Evolutionary conservation across 1,140 invertebrate species (phyloP).

Genomic region (Drosophila mojavensis): DNA sequence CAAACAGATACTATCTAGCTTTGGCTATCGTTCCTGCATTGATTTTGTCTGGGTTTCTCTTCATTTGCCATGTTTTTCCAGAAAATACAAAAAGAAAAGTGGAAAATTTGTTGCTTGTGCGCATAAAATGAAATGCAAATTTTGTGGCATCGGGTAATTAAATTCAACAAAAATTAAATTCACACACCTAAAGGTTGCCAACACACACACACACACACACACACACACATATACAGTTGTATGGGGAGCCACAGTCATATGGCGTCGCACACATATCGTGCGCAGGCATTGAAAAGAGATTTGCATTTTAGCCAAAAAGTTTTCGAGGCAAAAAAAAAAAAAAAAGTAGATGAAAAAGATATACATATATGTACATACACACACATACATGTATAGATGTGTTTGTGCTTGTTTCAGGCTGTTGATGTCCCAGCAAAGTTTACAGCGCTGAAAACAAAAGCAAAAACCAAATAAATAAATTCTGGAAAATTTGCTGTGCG

Average conservation of each 20-base stretch:
- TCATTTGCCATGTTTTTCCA: not conserved
- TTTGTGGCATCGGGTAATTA: constrained; percentile 46
- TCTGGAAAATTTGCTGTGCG: constrained; percentile 22
- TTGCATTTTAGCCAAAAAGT: constrained; percentile 43
- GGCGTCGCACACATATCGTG: constrained; percentile 7
- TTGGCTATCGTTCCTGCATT: not conserved
- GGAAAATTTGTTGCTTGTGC: constrained; percentile 24
- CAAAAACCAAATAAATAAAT: constrained; percentile 24
- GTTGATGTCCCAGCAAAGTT: constrained; percentile 37
- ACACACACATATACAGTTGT: not conserved
- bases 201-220: constrained; percentile 14
- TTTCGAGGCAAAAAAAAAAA: constrained; percentile 19
- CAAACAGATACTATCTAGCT: not conserved
- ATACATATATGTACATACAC: not conserved
- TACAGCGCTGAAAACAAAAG: constrained; percentile 44
- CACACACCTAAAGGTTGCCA: constrained; percentile 58
- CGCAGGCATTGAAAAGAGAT: constrained; percentile 44
- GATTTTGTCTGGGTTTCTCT: constrained; percentile 6
- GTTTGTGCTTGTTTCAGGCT: not conserved
- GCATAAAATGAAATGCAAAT: constrained; percentile 36
- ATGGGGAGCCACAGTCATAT: constrained; percentile 4
- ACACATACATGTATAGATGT: not conserved
- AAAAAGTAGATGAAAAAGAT: not conserved
- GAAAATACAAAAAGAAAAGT: not conserved
- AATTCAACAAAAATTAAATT: constrained; percentile 72